Percentiles rank a stretch among this genome's conserved stretches.
phyloP scores from a whole-genome alignment of 2,888 invertebrate genomes.

The Drosophila diplacantha region DNA sequence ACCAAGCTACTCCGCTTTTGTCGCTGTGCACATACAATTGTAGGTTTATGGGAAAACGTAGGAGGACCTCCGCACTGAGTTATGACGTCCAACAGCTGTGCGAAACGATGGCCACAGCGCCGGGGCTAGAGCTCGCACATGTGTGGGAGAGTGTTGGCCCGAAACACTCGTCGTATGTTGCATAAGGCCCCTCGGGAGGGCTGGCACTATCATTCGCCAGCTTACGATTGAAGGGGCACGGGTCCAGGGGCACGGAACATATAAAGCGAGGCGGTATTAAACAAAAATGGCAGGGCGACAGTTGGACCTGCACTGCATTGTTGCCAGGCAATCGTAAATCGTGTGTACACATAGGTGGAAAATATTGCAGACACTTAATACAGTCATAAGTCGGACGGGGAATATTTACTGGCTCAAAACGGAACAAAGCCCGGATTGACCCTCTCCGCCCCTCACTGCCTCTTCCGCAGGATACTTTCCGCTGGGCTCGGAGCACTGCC shows the following conservation, averaged over 20 bases:
- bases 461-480: constrained; percentile 87
- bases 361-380: constrained; percentile 52
- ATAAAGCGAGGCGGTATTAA: constrained; percentile 36
- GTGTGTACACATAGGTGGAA: constrained; percentile 43
- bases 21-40: constrained; percentile 19
- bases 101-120: constrained; percentile 47
- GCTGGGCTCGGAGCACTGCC: constrained; percentile 89
- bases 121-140: constrained; percentile 22
- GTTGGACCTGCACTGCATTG: constrained; percentile 39
- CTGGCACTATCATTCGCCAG: constrained; percentile 43
- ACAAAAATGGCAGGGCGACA: constrained; percentile 52
- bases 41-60: constrained; percentile 26
- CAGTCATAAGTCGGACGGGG: constrained; percentile 31
- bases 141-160: constrained; percentile 36
- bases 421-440: constrained; percentile 8
- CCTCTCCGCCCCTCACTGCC: background rate
- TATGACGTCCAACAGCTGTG: constrained; percentile 67
- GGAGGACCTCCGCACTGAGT: constrained; percentile 56
- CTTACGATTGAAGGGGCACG: constrained; percentile 15
- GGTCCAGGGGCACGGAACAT: constrained; percentile 1
- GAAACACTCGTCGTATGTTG: constrained; percentile 40
- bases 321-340: constrained; percentile 27
- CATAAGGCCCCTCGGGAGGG: constrained; percentile 41
- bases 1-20: background rate
- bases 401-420: constrained; percentile 36